Evolutionary conservation across 2,797 vertebrate species (phyloP).

Genomic region (Amphiprion clarkii): DNA sequence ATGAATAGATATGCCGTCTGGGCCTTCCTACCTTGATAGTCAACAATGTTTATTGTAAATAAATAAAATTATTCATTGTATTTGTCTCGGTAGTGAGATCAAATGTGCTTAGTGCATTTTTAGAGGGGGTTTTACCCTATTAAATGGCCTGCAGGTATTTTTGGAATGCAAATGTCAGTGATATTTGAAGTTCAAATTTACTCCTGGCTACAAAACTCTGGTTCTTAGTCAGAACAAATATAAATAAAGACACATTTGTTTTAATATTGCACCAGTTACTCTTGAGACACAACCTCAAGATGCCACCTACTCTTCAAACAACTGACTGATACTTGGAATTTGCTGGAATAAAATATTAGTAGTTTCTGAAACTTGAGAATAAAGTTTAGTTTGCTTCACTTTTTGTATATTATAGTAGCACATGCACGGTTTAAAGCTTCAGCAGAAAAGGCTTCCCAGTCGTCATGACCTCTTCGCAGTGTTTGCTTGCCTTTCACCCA

Average conservation of each 20-base stretch:
- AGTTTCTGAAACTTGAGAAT: no score
- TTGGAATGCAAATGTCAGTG: not conserved
- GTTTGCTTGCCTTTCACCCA: slow-evolving; percentile 18
- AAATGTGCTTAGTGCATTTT: not conserved
- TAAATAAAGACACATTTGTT: no score
- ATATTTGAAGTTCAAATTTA: not conserved
- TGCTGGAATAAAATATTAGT: not conserved
- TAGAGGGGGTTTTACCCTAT: not conserved
- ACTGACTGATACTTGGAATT: not conserved
- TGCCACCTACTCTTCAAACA: not conserved
- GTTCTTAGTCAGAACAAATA: not conserved
- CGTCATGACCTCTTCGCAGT: not conserved
- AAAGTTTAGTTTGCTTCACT: not conserved
- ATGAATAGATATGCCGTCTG: not conserved
- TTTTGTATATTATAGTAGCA: not conserved
- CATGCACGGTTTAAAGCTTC: not conserved
- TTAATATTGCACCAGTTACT: not conserved
- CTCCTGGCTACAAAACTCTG: not conserved
- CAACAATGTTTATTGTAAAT: no score
- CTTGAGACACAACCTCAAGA: no score
- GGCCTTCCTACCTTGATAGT: not conserved
- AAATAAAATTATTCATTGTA: not conserved
- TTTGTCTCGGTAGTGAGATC: not conserved
- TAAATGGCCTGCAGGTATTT: not conserved
- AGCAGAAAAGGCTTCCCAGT: not conserved